Percentiles rank a stretch among this genome's conserved stretches.
These are phyloP conservation scores for Drosophila ficusphila DNA, from an alignment of 1,140 invertebrate species.

Conservation along the genomic window DNA sequence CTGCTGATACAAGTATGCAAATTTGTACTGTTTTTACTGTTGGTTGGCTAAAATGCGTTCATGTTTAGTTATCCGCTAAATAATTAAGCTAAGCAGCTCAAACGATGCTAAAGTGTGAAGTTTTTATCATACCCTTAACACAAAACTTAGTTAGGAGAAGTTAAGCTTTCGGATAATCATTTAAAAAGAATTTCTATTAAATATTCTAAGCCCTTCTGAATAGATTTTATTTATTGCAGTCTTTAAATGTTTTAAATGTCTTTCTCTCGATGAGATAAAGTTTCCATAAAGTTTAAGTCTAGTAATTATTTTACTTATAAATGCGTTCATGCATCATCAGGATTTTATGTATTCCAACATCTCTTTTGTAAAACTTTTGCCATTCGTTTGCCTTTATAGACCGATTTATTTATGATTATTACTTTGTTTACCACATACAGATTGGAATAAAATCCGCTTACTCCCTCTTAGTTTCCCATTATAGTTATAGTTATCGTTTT, in stretches of 20 bases:
- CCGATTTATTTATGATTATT: constrained; percentile 64
- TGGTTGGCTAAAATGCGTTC: not conserved
- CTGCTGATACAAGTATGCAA: constrained; percentile 22
- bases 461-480: constrained; percentile 7
- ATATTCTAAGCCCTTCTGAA: not conserved
- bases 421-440: constrained; percentile 54
- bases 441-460: constrained; percentile 29
- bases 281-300: constrained; percentile 12
- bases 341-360: constrained; percentile 29
- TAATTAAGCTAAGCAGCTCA: constrained; percentile 9
- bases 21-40: constrained; percentile 11
- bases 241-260: not conserved
- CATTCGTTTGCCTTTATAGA: constrained; percentile 44
- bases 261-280: not conserved
- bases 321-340: constrained; percentile 25
- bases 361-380: constrained; percentile 42
- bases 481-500: constrained; percentile 28
- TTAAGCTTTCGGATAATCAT: no score
- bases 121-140: not conserved
- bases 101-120: not conserved
- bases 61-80: constrained; percentile 3
- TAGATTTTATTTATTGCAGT: no score
- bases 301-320: constrained; percentile 4
- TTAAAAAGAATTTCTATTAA: no score
- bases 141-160: no score